Evolutionary conservation across 2,113 vertebrate genomes (phyloP), one percentile per base, ranked within the genome.

Genomic region (Coturnix japonica): DNA sequence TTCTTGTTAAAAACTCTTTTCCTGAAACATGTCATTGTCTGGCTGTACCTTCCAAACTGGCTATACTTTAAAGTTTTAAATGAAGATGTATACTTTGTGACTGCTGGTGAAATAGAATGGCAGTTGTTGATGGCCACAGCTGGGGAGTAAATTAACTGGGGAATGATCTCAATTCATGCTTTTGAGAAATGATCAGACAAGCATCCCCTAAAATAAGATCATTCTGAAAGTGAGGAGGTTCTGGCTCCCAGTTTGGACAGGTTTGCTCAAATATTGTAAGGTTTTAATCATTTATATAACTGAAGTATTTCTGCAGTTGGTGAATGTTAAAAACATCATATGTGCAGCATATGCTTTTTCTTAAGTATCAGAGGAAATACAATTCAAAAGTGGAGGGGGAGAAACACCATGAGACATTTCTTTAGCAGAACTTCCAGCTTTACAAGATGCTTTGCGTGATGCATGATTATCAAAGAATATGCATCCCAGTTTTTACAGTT

Each of bases 31-130:
- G 23, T 87, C 47, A 35, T 7, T 53, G 28, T 94, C 79, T 96
- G 57, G 43, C 64, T 73, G 9, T 75, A 43, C 49, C 92, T 82
- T 88, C 20, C 79, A 92, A 75, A 76, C 78, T 7, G 10, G 26
- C 74, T 79, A 59, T 60, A 44, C n/a, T 93, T 97, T 66, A 85
- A 93, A 37, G 8, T 91, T 95, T 85, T 83, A 93, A 96, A 94
- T 91, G 41, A 94, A 95, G 92, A 90, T 86, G 41, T 70, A 78
- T 79, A 53, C 86, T 33, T 84, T 91, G 81, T 94, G 89, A 43
- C 94, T 95, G 18, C 81, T 75, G n/a, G 67, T 96, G 87, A 90
- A 96, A 92, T 19, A 30, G n/a, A 44, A 67, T 87, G 66, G 56
- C 33, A 77, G 67, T 9, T 81, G 75, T 35, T 74, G 72, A 85